Conservation (phyloP, 2,888 invertebrate species). For the Apodemia mormo region DNA sequence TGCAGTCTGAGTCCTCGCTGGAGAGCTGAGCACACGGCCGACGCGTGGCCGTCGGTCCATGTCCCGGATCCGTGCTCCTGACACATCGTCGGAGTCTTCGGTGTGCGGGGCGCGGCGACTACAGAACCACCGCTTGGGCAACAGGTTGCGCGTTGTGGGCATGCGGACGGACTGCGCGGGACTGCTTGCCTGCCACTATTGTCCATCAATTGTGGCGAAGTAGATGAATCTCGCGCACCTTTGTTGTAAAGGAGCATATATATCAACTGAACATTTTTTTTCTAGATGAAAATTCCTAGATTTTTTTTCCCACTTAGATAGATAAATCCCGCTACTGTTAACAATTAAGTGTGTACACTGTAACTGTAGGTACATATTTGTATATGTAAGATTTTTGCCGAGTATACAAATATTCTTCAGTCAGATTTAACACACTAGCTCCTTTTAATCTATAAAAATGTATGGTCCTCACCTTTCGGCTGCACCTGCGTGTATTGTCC, state of each 20-base stretch:
- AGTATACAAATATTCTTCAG: no score
- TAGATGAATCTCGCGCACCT: conserved; percentile 61
- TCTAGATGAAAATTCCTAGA: no score
- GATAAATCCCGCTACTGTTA: no score
- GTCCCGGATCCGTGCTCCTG: conserved; percentile 47
- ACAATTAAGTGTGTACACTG: no score
- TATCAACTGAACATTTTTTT: conserved; percentile 26
- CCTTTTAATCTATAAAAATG: no score
- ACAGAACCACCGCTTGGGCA: conserved; percentile 67
- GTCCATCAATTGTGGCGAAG: conserved; percentile 60
- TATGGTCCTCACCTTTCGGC: no score
- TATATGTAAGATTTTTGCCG: no score
- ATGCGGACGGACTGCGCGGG: conserved; percentile 62
- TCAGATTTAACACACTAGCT: no score
- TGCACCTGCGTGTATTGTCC: no score
- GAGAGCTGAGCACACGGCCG: conserved; percentile 53
- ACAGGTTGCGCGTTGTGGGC: conserved; percentile 66
- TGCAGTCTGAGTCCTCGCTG: conserved; percentile 46
- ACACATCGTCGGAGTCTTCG: conserved; percentile 53
- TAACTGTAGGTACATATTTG: no score
- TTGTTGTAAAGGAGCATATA: conserved; percentile 40
- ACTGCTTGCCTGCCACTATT: conserved; percentile 54
- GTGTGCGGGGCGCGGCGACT: conserved; percentile 57
- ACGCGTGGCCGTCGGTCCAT: conserved; percentile 58
- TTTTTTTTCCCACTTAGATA: no score